phyloP scores from a whole-genome alignment of 2,888 invertebrate genomes.

The Drosophila ustulata region DNA sequence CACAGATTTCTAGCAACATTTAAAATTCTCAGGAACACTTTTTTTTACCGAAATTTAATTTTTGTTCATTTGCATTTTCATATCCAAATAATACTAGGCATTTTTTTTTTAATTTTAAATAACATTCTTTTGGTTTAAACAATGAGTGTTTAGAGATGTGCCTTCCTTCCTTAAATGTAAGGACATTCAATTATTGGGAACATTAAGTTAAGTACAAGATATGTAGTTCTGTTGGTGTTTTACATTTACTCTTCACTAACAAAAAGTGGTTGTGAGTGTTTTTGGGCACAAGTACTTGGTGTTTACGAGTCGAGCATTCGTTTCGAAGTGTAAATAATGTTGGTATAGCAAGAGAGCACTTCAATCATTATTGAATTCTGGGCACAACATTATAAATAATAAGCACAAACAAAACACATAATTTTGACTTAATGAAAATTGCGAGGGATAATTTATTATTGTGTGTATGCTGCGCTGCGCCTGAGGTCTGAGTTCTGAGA shows the following conservation, averaged over 20 bases:
- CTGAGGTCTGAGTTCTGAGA: no score
- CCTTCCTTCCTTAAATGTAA: no score
- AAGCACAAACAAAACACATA: slow-evolving; percentile 5
- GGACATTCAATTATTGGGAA: no score
- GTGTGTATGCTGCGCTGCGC: slow-evolving; percentile 1
- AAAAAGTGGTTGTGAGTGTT: no score
- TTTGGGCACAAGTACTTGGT: not conserved
- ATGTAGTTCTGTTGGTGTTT: no score
- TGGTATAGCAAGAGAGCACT: slow-evolving; percentile 8
- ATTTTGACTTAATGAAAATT: slow-evolving; percentile 12
- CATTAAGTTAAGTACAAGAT: no score
- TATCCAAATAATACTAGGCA: not conserved
- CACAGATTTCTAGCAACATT: no score
- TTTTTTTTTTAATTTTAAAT: not conserved
- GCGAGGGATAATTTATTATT: slow-evolving; percentile 5
- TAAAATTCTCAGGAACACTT: no score
- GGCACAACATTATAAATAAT: not conserved
- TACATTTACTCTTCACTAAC: no score
- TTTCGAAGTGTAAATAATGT: not conserved
- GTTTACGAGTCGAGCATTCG: not conserved
- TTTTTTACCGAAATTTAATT: no score
- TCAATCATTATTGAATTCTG: slow-evolving; percentile 2
- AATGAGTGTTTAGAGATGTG: no score
- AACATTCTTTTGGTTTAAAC: no score
- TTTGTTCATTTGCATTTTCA: not conserved